phyloP scores from a whole-genome alignment of 2,113 vertebrate genomes.

The Anthoscopus minutus region DNA sequence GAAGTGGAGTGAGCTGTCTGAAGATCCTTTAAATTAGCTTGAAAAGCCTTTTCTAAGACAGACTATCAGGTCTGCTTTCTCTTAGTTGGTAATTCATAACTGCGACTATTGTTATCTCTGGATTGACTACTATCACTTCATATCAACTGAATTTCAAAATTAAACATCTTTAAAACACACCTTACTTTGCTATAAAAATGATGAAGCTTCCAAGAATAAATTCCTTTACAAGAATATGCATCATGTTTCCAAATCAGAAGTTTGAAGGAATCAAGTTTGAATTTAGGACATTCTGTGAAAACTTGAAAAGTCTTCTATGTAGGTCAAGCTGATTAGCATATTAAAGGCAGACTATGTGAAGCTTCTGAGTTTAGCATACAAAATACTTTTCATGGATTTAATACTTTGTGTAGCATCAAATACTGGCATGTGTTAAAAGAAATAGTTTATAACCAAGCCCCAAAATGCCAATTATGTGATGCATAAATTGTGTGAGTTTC shows the following conservation, averaged over 20 bases:
- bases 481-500: neutral
- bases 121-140: neutral
- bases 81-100: neutral
- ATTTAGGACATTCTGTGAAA: neutral
- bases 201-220: neutral
- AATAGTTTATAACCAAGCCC: neutral
- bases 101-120: neutral
- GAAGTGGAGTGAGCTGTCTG: neutral
- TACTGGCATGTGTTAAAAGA: neutral
- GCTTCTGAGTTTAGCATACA: constrained; percentile 18
- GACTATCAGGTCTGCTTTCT: neutral
- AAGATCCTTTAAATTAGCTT: neutral
- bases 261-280: neutral
- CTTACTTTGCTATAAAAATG: neutral
- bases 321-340: constrained; percentile 53
- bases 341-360: constrained; percentile 20
- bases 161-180: neutral
- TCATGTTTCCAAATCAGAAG: neutral
- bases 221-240: neutral
- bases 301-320: constrained; percentile 12
- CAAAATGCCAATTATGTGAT: neutral
- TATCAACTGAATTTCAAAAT: neutral
- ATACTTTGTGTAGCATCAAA: neutral
- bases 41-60: neutral
- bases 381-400: constrained; percentile 12